Percentiles rank a stretch among this genome's conserved stretches.
phyloP scores from a whole-genome alignment of 1,140 invertebrate species.

The Microvelia longipes region DNA sequence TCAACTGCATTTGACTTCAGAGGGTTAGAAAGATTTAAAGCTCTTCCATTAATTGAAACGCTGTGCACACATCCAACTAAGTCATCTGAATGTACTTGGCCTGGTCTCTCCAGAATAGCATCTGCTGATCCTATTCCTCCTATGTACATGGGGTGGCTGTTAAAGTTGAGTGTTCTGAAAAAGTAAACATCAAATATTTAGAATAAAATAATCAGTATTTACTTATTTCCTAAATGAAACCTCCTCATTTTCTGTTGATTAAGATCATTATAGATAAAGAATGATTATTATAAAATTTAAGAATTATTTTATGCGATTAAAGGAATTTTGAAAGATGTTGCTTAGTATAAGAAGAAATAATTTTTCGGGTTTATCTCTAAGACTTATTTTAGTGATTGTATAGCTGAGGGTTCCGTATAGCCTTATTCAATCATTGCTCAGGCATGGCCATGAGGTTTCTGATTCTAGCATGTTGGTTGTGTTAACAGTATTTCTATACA shows the following conservation, averaged over 20 bases:
- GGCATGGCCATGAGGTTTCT: no score
- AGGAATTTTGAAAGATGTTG: no score
- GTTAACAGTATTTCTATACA: no score
- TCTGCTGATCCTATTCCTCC: slow-evolving; percentile 72
- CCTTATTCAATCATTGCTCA: no score
- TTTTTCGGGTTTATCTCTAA: no score
- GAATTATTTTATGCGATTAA: no score
- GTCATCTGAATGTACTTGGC: slow-evolving; percentile 78
- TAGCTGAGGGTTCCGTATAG: no score
- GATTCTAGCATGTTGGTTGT: no score
- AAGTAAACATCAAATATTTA: slow-evolving; percentile 19
- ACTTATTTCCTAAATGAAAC: neutral
- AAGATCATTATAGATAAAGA: neutral
- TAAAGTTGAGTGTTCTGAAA: slow-evolving; percentile 78
- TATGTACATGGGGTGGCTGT: slow-evolving; percentile 67
- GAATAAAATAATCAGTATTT: neutral
- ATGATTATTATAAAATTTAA: neutral
- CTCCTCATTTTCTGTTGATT: neutral
- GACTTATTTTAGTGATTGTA: no score
- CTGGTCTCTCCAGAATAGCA: slow-evolving; percentile 66
- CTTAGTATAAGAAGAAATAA: no score
- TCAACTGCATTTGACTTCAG: slow-evolving; percentile 51
- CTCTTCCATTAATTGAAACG: slow-evolving; percentile 67
- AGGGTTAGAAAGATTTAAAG: slow-evolving; percentile 61
- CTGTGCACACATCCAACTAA: slow-evolving; percentile 85